Conservation (phyloP, 2,113 vertebrate genomes). For the Lampris megalopsis region DNA sequence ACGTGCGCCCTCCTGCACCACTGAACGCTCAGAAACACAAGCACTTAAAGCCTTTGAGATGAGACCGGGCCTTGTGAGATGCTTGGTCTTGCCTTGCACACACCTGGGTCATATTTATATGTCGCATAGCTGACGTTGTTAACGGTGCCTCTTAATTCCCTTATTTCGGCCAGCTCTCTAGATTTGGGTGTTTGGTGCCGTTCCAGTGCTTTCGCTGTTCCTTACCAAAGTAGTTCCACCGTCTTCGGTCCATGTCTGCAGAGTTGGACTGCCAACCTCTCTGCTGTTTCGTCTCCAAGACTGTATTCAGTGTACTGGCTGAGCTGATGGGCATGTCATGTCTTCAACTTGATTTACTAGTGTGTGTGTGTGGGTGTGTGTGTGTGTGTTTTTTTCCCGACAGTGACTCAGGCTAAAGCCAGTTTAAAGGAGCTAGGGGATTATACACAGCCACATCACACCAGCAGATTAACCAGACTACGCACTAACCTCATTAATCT, state of each 20-base stretch:
- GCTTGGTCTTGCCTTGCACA: slow-evolving; percentile 19
- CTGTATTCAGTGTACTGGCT: slow-evolving; percentile 24
- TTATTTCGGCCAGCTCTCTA: slow-evolving; percentile 23
- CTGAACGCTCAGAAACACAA: slow-evolving; percentile 28
- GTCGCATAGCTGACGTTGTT: slow-evolving; percentile 40
- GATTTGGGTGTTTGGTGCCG: slow-evolving; percentile 53
- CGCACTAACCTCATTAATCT: slow-evolving; percentile 61
- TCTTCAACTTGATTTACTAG: slow-evolving; percentile 16
- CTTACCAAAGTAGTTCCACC: neutral
- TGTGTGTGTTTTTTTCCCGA: slow-evolving; percentile 19
- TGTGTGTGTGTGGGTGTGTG: slow-evolving; percentile 6
- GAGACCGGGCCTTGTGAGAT: neutral
- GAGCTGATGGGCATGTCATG: slow-evolving; percentile 10
- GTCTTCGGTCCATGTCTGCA: slow-evolving; percentile 5
- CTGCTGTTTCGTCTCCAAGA: slow-evolving; percentile 40
- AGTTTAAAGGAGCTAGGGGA: slow-evolving; percentile 46
- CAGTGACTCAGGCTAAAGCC: slow-evolving; percentile 16
- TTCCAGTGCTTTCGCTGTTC: slow-evolving; percentile 51
- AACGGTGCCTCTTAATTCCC: slow-evolving; percentile 19
- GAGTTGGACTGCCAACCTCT: slow-evolving; percentile 47
- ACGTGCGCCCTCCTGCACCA: slow-evolving; percentile 29
- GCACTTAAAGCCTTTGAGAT: neutral
- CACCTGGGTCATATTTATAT: slow-evolving; percentile 57
- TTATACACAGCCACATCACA: slow-evolving; percentile 37
- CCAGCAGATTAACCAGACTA: slow-evolving; percentile 64